Percentiles rank a stretch among this genome's conserved stretches.
phyloP scores from a whole-genome alignment of 2,888 invertebrate genomes.

The Sthenelais limicola region DNA sequence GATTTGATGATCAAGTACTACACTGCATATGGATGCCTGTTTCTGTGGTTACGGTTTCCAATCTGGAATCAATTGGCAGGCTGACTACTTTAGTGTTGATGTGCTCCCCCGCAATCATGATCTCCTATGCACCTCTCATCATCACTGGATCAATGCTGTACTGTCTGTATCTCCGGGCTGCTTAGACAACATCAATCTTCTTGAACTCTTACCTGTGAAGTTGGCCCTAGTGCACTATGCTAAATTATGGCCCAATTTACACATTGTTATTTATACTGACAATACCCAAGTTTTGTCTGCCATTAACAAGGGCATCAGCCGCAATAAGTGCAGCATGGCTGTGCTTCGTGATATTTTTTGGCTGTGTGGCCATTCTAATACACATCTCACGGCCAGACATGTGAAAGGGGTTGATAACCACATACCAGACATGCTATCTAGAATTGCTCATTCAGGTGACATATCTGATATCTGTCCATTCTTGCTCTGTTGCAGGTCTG shows the following conservation, averaged over 20 bases:
- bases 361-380: not conserved
- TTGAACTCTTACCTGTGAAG: not conserved
- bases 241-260: not conserved
- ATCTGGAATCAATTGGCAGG: not conserved
- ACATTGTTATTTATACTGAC: not conserved
- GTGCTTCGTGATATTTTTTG: not conserved
- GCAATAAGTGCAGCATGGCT: not conserved
- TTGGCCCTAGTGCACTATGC: not conserved
- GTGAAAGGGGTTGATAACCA: not conserved
- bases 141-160: not conserved
- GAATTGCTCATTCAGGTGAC: too few species aligned
- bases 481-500: too few species aligned
- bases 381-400: not conserved
- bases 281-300: not conserved
- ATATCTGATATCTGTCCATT: too few species aligned
- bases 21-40: not conserved
- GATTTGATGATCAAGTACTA: not conserved
- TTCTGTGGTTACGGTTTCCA: not conserved
- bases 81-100: not conserved
- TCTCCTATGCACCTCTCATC: not conserved
- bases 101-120: not conserved
- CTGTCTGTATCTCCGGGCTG: not conserved
- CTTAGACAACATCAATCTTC: not conserved
- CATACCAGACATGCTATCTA: not conserved
- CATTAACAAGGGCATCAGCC: not conserved